These are phyloP conservation scores for Erebia epiphron DNA, from an alignment of 2,888 invertebrate genomes.

Conservation along the genomic window DNA sequence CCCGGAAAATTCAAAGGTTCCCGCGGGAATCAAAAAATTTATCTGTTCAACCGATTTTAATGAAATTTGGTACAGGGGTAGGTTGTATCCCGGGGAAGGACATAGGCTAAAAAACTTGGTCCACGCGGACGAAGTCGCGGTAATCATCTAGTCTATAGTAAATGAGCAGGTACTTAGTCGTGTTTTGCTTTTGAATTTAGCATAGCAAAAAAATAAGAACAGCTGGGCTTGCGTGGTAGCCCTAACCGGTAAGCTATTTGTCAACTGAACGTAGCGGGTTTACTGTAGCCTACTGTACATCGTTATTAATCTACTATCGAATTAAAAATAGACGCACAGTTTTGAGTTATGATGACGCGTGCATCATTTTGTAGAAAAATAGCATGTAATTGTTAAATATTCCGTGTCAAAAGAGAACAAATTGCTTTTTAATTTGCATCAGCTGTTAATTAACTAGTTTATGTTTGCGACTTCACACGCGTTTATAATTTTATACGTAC, in stretches of 20 bases:
- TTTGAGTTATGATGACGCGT: conserved; percentile 5
- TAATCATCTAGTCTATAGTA: too few species aligned
- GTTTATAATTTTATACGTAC: too few species aligned
- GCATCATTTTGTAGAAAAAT: not conserved
- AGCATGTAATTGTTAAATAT: not conserved
- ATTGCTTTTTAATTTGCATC: not conserved
- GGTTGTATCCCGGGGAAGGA: too few species aligned
- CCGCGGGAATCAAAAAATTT: too few species aligned
- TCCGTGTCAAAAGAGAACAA: not conserved
- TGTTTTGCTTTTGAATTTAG: too few species aligned
- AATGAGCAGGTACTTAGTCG: too few species aligned
- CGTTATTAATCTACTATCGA: conserved; percentile 3
- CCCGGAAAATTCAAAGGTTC: too few species aligned
- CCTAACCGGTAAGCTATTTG: conserved; percentile 1
- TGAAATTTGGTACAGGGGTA: too few species aligned
- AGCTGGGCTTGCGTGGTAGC: not conserved
- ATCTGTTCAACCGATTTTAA: too few species aligned
- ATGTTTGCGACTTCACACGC: too few species aligned
- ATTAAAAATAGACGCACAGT: not conserved
- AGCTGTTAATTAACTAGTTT: not conserved
- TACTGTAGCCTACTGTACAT: not conserved
- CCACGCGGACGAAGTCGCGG: too few species aligned
- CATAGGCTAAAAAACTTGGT: too few species aligned
- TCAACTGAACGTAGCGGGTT: conserved; percentile 11
- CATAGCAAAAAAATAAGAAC: not conserved